Conservation (phyloP, 2,888 invertebrate genomes). For the Cinara cedri region DNA sequence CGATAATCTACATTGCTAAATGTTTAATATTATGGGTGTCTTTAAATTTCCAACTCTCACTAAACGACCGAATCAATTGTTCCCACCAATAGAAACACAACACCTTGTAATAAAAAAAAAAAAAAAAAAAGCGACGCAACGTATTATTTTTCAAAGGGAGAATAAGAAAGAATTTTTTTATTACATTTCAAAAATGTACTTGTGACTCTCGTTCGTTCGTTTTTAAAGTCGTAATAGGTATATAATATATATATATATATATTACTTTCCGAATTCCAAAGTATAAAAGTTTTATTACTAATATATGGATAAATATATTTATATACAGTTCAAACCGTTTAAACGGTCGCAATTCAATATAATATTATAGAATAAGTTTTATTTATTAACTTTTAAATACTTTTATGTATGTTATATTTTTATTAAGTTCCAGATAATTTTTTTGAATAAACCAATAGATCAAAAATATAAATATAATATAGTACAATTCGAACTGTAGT, state of each 20-base stretch:
- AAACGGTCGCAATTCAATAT: neutral
- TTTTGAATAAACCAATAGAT: no score
- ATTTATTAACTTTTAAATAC: slow-evolving; percentile 36
- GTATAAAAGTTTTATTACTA: slow-evolving; percentile 3
- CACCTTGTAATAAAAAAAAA: no score
- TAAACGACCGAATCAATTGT: no score
- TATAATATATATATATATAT: no score
- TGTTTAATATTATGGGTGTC: no score
- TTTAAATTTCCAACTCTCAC: no score
- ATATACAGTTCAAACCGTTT: no score
- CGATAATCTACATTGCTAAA: no score
- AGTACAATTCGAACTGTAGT: no score
- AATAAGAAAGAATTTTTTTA: slow-evolving; percentile 5
- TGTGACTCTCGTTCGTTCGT: neutral
- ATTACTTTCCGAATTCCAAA: slow-evolving; percentile 19
- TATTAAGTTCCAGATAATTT: neutral
- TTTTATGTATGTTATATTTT: neutral
- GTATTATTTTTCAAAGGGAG: slow-evolving; percentile 9
- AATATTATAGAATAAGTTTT: slow-evolving; percentile 12
- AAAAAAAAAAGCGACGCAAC: neutral
- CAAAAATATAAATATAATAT: no score
- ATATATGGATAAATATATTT: neutral
- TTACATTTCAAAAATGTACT: slow-evolving; percentile 21
- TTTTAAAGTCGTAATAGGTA: neutral
- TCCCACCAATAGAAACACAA: neutral